Conservation (phyloP, 2,797 vertebrate species). For the Brachymystax lenok region DNA sequence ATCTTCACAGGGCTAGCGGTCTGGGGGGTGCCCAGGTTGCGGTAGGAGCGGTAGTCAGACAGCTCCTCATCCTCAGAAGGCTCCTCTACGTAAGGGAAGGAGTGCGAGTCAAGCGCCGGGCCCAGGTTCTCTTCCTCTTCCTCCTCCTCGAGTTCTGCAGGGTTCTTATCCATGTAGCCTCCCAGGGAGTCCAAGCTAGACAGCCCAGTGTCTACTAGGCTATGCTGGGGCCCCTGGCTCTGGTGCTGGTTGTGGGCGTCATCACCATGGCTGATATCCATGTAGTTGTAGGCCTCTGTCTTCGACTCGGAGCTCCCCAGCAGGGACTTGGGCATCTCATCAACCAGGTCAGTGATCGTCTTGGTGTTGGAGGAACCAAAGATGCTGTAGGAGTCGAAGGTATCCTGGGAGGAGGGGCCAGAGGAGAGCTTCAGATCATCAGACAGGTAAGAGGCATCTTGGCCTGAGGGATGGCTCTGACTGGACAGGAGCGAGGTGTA, state of each 20-base stretch:
- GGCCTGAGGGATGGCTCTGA: constrained; percentile 72
- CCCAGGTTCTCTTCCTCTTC: constrained; percentile 67
- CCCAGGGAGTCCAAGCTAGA: constrained; percentile 59
- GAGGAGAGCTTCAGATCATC: constrained; percentile 77
- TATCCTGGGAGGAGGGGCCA: constrained; percentile 70
- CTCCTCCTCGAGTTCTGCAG: constrained; percentile 52
- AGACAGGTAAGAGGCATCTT: constrained; percentile 83
- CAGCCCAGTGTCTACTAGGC: constrained; percentile 61
- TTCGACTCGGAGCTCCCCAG: constrained; percentile 78
- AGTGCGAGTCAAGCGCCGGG: constrained; percentile 78
- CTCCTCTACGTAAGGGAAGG: constrained; percentile 84
- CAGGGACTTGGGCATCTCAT: constrained; percentile 83
- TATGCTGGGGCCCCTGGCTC: constrained; percentile 33
- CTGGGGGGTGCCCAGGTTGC: constrained; percentile 73
- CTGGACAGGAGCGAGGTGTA: constrained; percentile 92
- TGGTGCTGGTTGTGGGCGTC: constrained; percentile 63
- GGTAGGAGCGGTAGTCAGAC: constrained; percentile 76
- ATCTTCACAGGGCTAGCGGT: constrained; percentile 85
- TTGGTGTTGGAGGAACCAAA: constrained; percentile 88
- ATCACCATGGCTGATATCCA: constrained; percentile 90
- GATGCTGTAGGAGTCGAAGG: constrained; percentile 79
- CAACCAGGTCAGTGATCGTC: constrained; percentile 79
- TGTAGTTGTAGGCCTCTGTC: constrained; percentile 92
- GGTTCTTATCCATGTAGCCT: constrained; percentile 74
- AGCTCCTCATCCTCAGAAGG: constrained; percentile 77